Evolutionary conservation across 1,140 invertebrate genomes (phyloP).

Genomic region (Lepidurus apus): DNA sequence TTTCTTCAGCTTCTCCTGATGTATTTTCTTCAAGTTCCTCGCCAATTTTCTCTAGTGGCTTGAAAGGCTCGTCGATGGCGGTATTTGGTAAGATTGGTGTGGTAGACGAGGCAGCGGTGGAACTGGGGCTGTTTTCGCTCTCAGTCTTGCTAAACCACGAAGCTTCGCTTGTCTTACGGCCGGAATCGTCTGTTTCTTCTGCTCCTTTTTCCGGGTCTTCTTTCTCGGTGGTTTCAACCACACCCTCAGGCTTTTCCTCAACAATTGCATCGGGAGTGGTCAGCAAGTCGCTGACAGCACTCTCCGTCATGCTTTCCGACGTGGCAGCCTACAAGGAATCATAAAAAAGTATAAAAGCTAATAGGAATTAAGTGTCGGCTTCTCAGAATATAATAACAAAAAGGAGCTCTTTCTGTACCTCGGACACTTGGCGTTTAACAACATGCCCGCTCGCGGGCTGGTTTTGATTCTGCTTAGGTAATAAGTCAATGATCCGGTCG

Average conservation of each 20-base stretch:
- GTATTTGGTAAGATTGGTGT: neutral
- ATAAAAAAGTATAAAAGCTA: neutral
- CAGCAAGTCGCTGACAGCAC: neutral
- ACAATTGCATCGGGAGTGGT: neutral
- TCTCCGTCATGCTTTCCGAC: constrained; percentile 1
- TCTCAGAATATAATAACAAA: neutral
- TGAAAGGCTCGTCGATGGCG: neutral
- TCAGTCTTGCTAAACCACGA: neutral
- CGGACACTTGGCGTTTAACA: neutral
- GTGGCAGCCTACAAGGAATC: neutral
- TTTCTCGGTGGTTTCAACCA: constrained; percentile 26
- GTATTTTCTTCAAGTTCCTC: neutral
- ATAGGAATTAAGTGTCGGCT: neutral
- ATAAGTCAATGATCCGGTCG: constrained; percentile 30
- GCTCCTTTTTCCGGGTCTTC: constrained; percentile 36
- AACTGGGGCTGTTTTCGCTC: neutral
- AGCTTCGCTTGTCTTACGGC: neutral
- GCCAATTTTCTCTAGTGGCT: neutral
- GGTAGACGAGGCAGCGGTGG: neutral
- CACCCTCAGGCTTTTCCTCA: neutral
- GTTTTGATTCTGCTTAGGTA: constrained; percentile 10
- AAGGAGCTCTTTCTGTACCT: neutral
- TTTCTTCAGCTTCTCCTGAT: neutral
- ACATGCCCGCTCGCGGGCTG: constrained; percentile 3
- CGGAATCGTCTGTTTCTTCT: constrained; percentile 33